Evolutionary conservation across 2,113 vertebrate species (phyloP).

Genomic region (Bungarus multicinctus): DNA sequence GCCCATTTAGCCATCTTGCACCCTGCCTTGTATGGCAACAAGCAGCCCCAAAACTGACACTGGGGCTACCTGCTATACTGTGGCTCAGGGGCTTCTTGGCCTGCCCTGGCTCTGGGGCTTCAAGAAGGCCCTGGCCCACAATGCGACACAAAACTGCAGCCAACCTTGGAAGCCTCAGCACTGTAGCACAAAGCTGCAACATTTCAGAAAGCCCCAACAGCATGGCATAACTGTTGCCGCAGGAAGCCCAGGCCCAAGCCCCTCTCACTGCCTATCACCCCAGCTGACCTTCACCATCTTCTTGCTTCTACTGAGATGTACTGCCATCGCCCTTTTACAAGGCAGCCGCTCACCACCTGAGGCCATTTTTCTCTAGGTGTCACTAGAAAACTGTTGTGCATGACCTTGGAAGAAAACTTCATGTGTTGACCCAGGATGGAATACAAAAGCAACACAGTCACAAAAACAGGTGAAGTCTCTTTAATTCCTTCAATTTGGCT

Average conservation of each 20-base stretch:
- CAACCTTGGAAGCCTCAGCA: background rate
- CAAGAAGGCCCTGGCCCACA: background rate
- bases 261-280: background rate
- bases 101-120: background rate
- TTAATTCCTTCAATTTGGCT: no score
- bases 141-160: background rate
- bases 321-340: background rate
- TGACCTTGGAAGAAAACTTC: background rate
- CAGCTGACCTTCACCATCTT: background rate
- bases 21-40: background rate
- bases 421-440: no score
- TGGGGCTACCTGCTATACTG: background rate
- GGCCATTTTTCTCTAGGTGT: background rate
- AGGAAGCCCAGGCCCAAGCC: background rate
- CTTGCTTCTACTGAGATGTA: background rate
- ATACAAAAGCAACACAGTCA: no score
- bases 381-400: background rate
- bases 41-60: background rate
- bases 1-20: background rate
- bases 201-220: background rate
- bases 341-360: background rate
- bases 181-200: background rate
- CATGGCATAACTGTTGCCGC: background rate
- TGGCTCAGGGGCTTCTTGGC: background rate
- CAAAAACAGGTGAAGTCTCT: no score